A percentile compares a stretch with the other conserved stretches of the same genome.
Evolutionary conservation across 2,797 vertebrate species (phyloP).

Genomic region (Necrosyrtes monachus): DNA sequence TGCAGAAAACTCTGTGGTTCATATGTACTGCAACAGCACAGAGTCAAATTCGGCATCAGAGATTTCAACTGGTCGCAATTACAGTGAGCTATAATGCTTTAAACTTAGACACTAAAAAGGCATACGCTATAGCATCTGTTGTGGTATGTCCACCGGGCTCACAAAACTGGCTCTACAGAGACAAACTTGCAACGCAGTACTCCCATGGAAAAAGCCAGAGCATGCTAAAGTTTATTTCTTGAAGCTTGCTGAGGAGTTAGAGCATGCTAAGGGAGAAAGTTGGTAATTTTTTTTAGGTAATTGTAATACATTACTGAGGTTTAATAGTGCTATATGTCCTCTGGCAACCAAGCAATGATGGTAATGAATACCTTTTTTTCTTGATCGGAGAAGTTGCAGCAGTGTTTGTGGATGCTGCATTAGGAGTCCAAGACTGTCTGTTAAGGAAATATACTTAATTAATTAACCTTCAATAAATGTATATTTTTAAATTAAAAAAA

Average conservation of each 20-base stretch:
- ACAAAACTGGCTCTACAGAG: background rate
- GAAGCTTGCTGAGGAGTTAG: background rate
- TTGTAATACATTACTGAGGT: background rate
- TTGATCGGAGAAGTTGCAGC: constrained; percentile 57
- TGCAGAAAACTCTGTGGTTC: background rate
- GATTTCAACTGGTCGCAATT: background rate
- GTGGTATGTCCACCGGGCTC: background rate
- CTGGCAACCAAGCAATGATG: background rate
- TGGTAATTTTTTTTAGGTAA: background rate
- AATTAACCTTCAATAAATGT: background rate
- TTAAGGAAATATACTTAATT: background rate
- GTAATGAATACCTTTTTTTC: constrained; percentile 72
- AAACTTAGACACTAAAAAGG: background rate
- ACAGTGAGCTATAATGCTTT: background rate
- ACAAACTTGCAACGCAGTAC: background rate
- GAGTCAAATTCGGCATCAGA: background rate
- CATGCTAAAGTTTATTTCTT: background rate
- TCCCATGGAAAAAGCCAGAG: background rate
- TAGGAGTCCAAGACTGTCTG: constrained; percentile 46
- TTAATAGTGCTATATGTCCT: background rate
- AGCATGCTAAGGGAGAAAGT: background rate
- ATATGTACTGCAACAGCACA: background rate
- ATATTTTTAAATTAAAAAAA: background rate
- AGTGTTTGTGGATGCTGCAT: background rate
- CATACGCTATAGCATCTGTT: accelerated